Conservation (phyloP, 2,113 vertebrate species). For the Macroglossus sobrinus region DNA sequence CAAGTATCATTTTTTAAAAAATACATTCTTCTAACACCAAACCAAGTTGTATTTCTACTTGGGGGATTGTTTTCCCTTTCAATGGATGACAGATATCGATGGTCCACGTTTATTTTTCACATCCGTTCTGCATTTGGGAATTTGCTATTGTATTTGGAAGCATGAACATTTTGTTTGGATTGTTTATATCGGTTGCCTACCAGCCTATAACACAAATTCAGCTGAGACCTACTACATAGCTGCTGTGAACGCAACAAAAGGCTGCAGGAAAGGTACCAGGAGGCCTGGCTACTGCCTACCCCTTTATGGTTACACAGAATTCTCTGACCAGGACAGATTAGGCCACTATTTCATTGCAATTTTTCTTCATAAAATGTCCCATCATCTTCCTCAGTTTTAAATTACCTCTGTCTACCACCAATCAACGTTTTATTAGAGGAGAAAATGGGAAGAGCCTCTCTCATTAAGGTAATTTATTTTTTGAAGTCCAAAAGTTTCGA, state of each 20-base stretch:
- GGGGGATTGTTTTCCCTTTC: background rate
- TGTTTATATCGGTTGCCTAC: background rate
- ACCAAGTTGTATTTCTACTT: background rate
- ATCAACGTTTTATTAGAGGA: background rate
- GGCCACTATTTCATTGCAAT: background rate
- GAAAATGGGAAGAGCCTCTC: background rate
- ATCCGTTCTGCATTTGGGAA: background rate
- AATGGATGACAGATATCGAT: background rate
- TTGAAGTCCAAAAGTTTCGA: background rate
- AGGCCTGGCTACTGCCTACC: background rate
- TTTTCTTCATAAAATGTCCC: background rate
- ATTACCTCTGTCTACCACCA: background rate
- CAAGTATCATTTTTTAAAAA: background rate
- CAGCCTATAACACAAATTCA: background rate
- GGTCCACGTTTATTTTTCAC: background rate
- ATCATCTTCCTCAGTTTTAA: background rate
- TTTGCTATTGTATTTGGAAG: background rate
- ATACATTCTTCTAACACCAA: background rate
- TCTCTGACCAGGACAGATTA: background rate
- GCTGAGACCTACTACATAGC: background rate
- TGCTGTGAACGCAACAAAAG: background rate
- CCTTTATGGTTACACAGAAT: background rate
- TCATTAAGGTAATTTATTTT: background rate
- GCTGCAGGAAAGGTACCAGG: background rate
- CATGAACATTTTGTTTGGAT: background rate